A percentile compares a stretch with the other conserved stretches of the same genome.
Evolutionary conservation across 2,797 vertebrate genomes (phyloP).

Genomic region (Pseudocheirus occidentalis): DNA sequence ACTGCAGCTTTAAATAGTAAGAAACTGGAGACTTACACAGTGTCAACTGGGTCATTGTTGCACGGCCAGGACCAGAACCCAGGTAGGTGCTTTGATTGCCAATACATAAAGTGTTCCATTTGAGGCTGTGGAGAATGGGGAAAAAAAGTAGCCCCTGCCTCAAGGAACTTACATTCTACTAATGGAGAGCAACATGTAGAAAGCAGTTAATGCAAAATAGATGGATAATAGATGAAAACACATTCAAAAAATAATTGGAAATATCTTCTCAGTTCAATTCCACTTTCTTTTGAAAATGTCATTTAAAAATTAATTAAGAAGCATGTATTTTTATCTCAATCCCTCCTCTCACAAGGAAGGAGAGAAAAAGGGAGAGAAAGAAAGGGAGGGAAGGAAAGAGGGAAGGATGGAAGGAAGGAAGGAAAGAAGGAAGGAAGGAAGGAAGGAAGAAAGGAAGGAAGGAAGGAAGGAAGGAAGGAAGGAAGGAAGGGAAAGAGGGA

Average conservation of each 20-base stretch:
- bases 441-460: no score
- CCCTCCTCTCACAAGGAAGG: background rate
- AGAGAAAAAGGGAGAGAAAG: background rate
- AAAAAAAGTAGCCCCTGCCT: background rate
- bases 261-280: background rate
- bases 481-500: no score
- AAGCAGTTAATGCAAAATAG: background rate
- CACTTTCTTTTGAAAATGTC: background rate
- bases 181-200: background rate
- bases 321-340: no score
- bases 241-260: background rate
- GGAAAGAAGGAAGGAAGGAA: no score
- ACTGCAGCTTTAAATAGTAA: background rate
- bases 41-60: background rate
- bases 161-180: background rate
- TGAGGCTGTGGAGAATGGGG: background rate
- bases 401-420: no score
- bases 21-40: background rate
- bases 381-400: no score
- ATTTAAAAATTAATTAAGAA: background rate
- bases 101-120: background rate
- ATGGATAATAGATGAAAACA: background rate
- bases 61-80: background rate
- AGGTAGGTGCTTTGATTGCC: background rate
- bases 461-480: no score